Evolutionary conservation across 2,888 invertebrate genomes (phyloP).

Genomic region (Polymixis flavicincta): DNA sequence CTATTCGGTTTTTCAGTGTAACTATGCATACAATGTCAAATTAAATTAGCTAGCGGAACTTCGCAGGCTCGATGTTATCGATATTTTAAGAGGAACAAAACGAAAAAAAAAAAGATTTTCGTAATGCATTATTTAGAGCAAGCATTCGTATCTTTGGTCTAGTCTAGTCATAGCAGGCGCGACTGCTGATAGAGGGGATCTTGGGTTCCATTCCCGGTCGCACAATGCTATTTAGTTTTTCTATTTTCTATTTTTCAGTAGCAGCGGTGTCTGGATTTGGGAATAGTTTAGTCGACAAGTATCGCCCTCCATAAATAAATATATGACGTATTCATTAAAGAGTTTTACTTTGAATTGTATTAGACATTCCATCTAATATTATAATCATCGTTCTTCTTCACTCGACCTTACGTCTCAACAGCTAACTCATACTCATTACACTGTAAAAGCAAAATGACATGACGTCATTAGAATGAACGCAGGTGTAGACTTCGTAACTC

Average conservation of each 20-base stretch:
- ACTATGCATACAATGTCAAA: no score
- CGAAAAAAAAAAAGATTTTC: background rate
- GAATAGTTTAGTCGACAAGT: no score
- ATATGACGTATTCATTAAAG: background rate
- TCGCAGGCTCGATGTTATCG: background rate
- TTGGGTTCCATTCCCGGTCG: background rate
- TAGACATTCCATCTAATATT: background rate
- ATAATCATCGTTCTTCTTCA: background rate
- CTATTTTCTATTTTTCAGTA: background rate
- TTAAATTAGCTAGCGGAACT: background rate
- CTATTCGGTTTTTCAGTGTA: no score
- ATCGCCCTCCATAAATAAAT: no score
- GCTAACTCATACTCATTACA: background rate
- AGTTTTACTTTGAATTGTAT: background rate
- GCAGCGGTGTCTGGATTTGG: background rate
- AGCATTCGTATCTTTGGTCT: background rate
- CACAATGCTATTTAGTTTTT: background rate
- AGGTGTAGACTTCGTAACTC: conserved; percentile 12
- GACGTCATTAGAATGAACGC: conserved; percentile 1
- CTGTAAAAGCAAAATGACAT: background rate
- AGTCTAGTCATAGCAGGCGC: background rate
- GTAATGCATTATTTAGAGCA: background rate
- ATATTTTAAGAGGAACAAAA: background rate
- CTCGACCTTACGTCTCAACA: background rate
- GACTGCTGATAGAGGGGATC: background rate